phyloP scores from a whole-genome alignment of 2,113 vertebrate species.

The Piaya cayana region DNA sequence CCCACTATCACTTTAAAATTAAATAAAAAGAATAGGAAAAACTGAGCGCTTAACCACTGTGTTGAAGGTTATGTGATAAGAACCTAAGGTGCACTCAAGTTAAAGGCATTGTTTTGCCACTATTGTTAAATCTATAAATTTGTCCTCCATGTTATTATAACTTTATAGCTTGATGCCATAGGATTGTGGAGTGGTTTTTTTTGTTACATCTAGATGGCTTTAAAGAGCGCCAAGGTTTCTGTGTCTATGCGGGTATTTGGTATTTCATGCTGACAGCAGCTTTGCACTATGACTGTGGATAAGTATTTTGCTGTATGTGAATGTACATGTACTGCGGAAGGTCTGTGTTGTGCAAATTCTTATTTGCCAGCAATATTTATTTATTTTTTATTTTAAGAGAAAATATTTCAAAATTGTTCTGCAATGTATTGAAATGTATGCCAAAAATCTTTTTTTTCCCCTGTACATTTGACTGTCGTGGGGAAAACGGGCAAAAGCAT shows the following conservation, averaged over 20 bases:
- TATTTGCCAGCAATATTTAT: slow-evolving; percentile 42
- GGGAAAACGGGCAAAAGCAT: not conserved
- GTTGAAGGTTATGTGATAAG: not conserved
- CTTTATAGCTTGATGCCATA: not conserved
- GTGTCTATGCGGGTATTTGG: not conserved
- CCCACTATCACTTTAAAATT: not conserved
- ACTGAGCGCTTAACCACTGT: not conserved
- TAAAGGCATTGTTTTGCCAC: slow-evolving; percentile 34
- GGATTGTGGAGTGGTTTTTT: not conserved
- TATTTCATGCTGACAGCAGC: slow-evolving; percentile 33
- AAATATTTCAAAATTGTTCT: slow-evolving; percentile 28
- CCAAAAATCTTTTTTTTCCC: slow-evolving; percentile 3
- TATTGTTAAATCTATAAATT: not conserved
- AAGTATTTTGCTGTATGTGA: slow-evolving; percentile 37
- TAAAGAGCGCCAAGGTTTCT: not conserved
- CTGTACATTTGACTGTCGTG: not conserved
- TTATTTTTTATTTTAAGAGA: slow-evolving; percentile 50
- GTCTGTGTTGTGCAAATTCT: slow-evolving; percentile 31
- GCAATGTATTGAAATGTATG: slow-evolving; percentile 9
- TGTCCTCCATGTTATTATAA: not conserved
- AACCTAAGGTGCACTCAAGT: not conserved
- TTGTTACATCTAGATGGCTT: not conserved
- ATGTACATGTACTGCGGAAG: slow-evolving; percentile 33
- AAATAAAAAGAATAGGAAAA: not conserved
- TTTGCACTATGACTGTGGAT: slow-evolving; percentile 55